Evolutionary conservation across 2,888 invertebrate species (phyloP).

Genomic region (Alviniconcha strummeri): DNA sequence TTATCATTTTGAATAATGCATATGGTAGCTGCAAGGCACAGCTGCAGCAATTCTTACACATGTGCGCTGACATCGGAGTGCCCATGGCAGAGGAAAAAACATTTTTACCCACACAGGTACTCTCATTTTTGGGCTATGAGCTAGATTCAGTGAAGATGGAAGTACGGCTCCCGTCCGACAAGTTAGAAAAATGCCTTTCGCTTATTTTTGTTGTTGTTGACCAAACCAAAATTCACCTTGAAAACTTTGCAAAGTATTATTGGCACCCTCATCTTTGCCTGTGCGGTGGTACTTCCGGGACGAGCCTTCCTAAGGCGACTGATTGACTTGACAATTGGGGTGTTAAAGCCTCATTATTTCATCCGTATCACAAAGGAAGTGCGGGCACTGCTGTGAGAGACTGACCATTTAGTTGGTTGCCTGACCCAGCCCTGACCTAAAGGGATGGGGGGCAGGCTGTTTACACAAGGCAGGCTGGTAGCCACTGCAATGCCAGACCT

Average conservation of each 20-base stretch:
- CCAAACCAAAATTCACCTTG: background rate
- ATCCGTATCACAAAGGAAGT: background rate
- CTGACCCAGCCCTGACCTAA: no score
- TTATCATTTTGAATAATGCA: no score
- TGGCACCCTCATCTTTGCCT: background rate
- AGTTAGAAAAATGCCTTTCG: background rate
- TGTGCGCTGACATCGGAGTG: background rate
- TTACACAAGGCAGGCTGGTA: no score
- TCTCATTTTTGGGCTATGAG: conserved; percentile 6
- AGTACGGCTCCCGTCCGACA: background rate
- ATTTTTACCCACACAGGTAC: background rate
- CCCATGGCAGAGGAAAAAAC: conserved; percentile 12
- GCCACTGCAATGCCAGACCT: no score
- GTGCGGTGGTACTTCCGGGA: background rate
- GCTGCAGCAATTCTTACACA: no score
- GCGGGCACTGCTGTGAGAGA: no score
- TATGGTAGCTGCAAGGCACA: no score
- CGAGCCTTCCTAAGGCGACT: background rate
- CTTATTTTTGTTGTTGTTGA: no score
- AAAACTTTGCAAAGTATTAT: background rate
- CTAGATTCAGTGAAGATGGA: background rate
- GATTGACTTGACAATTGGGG: no score
- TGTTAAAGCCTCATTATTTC: no score
- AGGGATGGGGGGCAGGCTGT: no score
- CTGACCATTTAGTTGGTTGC: no score